Evolutionary conservation across 1,140 invertebrate species (phyloP).

Genomic region (Macrobrachium rosenbergii): DNA sequence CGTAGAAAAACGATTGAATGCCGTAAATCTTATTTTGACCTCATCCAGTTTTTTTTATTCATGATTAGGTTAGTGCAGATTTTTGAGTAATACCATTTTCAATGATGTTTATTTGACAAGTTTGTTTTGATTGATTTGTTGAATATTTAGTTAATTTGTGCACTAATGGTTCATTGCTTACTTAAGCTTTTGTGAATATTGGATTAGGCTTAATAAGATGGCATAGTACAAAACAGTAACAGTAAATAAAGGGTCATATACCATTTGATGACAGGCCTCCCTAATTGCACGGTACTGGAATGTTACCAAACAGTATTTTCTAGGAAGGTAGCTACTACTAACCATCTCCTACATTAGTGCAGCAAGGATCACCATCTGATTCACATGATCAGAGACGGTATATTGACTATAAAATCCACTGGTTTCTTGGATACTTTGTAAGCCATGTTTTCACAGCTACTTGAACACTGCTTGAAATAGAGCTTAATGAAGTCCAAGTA

Average conservation of each 20-base stretch:
- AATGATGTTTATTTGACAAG: too few species aligned
- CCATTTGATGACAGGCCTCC: slow-evolving; percentile 51
- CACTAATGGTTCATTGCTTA: neutral
- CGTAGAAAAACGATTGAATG: too few species aligned
- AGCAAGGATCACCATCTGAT: slow-evolving; percentile 39
- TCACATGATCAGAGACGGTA: slow-evolving; percentile 31
- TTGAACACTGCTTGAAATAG: slow-evolving; percentile 17
- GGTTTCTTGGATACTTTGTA: slow-evolving; percentile 24
- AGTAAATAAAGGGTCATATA: slow-evolving; percentile 35
- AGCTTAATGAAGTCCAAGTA: slow-evolving; percentile 20
- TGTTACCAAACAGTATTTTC: slow-evolving; percentile 33
- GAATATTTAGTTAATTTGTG: neutral
- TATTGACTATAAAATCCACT: neutral
- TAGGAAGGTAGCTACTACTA: slow-evolving; percentile 40
- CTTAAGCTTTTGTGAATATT: slow-evolving; percentile 12
- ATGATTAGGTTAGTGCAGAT: too few species aligned
- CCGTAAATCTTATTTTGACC: too few species aligned
- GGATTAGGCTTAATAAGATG: slow-evolving; percentile 30
- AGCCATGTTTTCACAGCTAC: slow-evolving; percentile 28
- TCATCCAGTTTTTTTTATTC: too few species aligned
- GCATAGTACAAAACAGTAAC: neutral
- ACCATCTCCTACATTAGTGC: slow-evolving; percentile 35
- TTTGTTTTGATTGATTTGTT: neutral
- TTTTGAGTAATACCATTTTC: too few species aligned
- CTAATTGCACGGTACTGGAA: slow-evolving; percentile 50